Percentiles rank a stretch among this genome's conserved stretches.
Conservation (phyloP, 2,113 vertebrate genomes). For the Pseudonaja textilis region DNA sequence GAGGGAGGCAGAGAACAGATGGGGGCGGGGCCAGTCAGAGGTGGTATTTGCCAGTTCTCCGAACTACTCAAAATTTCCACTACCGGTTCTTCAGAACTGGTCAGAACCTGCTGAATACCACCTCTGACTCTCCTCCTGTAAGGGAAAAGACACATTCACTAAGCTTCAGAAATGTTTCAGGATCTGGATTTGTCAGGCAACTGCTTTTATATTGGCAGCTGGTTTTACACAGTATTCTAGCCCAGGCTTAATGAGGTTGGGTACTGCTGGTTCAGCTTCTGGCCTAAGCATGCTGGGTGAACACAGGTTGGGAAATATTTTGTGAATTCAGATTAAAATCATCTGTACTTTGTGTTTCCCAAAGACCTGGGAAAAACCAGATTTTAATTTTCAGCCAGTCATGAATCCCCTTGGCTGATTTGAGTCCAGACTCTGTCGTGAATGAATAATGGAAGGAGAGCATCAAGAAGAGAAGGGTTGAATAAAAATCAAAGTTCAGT, state of each 20-base stretch:
- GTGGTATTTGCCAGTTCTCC: no score
- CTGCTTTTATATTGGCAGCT: not conserved
- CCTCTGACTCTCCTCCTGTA: not conserved
- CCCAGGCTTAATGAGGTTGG: not conserved
- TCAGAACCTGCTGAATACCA: no score
- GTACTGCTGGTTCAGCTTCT: not conserved
- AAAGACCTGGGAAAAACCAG: not conserved
- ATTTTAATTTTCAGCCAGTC: not conserved
- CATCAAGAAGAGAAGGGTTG: not conserved
- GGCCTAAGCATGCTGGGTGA: not conserved
- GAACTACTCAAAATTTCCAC: no score
- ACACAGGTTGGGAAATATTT: not conserved
- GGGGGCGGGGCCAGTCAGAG: no score
- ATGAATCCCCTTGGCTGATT: not conserved
- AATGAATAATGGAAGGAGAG: not conserved
- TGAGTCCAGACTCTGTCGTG: not conserved
- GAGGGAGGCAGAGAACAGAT: no score
- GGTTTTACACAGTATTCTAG: not conserved
- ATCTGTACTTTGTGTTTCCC: not conserved
- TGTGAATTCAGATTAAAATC: not conserved
- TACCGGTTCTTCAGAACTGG: no score
- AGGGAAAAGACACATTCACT: not conserved
- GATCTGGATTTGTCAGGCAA: not conserved
- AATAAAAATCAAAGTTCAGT: not conserved
- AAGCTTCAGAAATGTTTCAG: not conserved